phyloP scores from a whole-genome alignment of 2,113 vertebrate genomes.

The Carlito syrichta region DNA sequence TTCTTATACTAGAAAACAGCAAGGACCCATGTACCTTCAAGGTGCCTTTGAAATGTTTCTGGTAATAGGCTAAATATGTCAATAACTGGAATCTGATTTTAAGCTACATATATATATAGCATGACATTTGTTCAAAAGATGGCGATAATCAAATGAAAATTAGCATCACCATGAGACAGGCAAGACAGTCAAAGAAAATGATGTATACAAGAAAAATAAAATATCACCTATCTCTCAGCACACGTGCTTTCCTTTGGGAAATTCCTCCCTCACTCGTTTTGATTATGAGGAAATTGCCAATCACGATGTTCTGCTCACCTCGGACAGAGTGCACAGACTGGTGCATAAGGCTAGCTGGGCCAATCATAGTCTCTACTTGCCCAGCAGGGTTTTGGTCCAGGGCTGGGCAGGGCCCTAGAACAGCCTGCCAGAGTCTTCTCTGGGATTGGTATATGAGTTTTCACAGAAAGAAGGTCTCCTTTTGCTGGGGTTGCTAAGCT shows the following conservation, averaged over 20 bases:
- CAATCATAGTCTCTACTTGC: not conserved
- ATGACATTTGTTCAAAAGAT: too few relatives aligned
- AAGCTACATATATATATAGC: not conserved
- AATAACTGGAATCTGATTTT: constrained; percentile 34
- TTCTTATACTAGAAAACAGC: not conserved
- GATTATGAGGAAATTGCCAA: not conserved
- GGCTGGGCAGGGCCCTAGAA: not conserved
- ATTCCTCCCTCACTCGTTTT: not conserved
- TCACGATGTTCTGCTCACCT: not conserved
- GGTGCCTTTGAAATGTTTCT: not conserved
- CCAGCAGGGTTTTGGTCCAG: not conserved
- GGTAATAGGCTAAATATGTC: not conserved
- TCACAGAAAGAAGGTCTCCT: not conserved
- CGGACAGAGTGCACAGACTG: not conserved
- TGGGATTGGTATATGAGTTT: not conserved
- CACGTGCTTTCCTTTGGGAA: not conserved
- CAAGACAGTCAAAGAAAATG: too few relatives aligned
- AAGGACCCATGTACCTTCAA: not conserved
- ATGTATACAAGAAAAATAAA: not conserved
- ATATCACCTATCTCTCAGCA: not conserved
- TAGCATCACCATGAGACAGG: too few relatives aligned
- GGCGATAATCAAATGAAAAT: too few relatives aligned
- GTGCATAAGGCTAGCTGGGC: not conserved
- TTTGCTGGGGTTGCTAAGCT: not conserved
- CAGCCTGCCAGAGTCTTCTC: not conserved